Evolutionary conservation across 2,113 vertebrate genomes (phyloP), one percentile per base, ranked within the genome.

Genomic region (Lates calcarifer): DNA sequence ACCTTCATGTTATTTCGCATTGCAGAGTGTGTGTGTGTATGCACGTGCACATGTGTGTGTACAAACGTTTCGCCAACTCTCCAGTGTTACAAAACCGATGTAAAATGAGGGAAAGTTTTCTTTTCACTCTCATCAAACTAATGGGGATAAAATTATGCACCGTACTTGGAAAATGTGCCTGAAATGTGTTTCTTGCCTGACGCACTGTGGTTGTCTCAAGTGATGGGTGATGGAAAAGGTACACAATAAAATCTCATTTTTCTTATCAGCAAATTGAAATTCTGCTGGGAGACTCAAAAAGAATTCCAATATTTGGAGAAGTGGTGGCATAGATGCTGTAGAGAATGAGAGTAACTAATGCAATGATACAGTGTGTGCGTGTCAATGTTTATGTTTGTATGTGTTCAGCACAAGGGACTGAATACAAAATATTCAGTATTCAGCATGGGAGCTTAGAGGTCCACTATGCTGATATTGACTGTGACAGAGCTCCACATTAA

Each of bases 401-500:
- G 41, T 45, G 4, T 43, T 83, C 26, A 68, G 22, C 49, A 70
- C 4, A 43, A 18, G 49, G 74, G 41, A 58, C 28, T 62, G 58
- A 85, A 79, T 58, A 83, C 72, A 87, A 85, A 85, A 87, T 66
- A 63, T n/a, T 33, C 17, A 58, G 53, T 47, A 64, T 78, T 67
- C 39, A 82, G 47, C 65, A 41, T 24, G 28, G 61, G 70, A 82
- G 47, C 61, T 77, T 71, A 67, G 39, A 76, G 71, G 84, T 67
- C 53, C 49, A 72, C 53, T 20, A 26, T 1, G 31, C 24, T 47
- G 37, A 79, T 78, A 79, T 33, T 58, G 74, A 82, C 79, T 69
- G 61, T 28, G 77, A 81, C 66, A 60, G 64, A 74, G 45, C 64
- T 75, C 39, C 28, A 62, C 60, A 67, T 81, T 72, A 79, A 76